phyloP scores from a whole-genome alignment of 2,113 vertebrate species.

The Anguilla japonica region DNA sequence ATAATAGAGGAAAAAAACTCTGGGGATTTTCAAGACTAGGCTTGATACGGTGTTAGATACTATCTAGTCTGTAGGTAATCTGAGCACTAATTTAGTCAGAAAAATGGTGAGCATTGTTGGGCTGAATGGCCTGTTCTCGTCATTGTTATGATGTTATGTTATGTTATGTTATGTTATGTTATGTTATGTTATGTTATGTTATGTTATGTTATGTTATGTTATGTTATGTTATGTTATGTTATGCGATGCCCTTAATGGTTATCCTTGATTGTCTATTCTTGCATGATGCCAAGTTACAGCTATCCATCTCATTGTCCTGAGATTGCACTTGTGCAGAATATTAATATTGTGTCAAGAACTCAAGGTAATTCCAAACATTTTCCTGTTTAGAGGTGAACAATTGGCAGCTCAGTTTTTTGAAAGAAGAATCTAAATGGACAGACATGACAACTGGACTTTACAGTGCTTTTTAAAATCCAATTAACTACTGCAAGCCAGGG shows the following conservation, averaged over 20 bases:
- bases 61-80: no score
- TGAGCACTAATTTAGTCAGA: no score
- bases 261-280: conserved; percentile 10
- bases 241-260: conserved; percentile 12
- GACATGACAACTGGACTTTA: conserved; percentile 69
- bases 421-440: conserved; percentile 61
- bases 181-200: no score
- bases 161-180: no score
- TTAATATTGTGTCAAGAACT: conserved; percentile 56
- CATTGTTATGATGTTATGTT: no score
- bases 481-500: conserved; percentile 71
- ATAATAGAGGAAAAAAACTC: no score
- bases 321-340: conserved; percentile 44
- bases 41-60: no score
- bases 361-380: conserved; percentile 57
- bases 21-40: no score
- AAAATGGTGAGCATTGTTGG: no score
- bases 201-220: no score
- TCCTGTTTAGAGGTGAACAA: conserved; percentile 64
- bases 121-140: no score
- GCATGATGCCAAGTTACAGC: conserved; percentile 15
- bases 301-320: conserved; percentile 38
- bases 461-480: conserved; percentile 75
- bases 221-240: no score
- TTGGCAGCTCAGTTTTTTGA: conserved; percentile 65